Percentiles rank a stretch among this genome's conserved stretches.
Conservation (phyloP, 2,797 vertebrate species). For the Knipowitschia caucasica region DNA sequence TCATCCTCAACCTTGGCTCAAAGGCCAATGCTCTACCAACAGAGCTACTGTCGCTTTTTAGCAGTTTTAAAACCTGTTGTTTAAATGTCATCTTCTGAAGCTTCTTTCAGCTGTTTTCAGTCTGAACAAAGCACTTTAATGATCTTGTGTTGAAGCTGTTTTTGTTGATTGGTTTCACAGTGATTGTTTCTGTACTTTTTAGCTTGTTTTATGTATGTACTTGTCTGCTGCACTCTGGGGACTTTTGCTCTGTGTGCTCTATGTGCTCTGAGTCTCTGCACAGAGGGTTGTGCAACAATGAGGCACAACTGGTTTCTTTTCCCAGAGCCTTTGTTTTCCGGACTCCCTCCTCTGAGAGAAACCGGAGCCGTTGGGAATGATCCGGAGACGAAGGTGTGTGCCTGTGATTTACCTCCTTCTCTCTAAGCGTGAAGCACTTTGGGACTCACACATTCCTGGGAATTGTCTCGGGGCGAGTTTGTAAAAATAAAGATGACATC, state of each 20-base stretch:
- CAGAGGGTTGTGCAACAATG: slow-evolving; percentile 40
- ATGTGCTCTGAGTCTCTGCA: slow-evolving; percentile 10
- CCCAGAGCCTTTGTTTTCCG: slow-evolving; percentile 58
- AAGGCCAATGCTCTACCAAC: too few species aligned
- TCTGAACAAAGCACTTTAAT: too few species aligned
- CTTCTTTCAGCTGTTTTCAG: too few species aligned
- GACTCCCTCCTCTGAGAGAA: slow-evolving; percentile 54
- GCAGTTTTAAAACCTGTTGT: too few species aligned
- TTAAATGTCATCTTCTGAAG: too few species aligned
- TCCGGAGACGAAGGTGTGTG: slow-evolving; percentile 42
- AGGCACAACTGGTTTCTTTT: slow-evolving; percentile 48
- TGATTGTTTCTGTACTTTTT: too few species aligned
- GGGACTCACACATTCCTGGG: slow-evolving; percentile 20
- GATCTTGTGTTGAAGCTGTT: too few species aligned
- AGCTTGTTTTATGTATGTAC: too few species aligned
- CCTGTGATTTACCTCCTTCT: slow-evolving; percentile 54
- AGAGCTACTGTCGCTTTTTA: too few species aligned
- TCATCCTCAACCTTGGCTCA: too few species aligned
- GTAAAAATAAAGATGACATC: slow-evolving; percentile 16
- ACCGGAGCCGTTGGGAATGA: slow-evolving; percentile 65
- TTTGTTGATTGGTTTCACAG: too few species aligned
- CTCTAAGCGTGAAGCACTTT: slow-evolving; percentile 43
- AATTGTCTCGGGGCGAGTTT: slow-evolving; percentile 14
- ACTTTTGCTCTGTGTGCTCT: slow-evolving; percentile 31
- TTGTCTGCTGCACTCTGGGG: too few species aligned